phyloP scores from a whole-genome alignment of 92 coral and sea anemone species.

The Bergia sp. region DNA sequence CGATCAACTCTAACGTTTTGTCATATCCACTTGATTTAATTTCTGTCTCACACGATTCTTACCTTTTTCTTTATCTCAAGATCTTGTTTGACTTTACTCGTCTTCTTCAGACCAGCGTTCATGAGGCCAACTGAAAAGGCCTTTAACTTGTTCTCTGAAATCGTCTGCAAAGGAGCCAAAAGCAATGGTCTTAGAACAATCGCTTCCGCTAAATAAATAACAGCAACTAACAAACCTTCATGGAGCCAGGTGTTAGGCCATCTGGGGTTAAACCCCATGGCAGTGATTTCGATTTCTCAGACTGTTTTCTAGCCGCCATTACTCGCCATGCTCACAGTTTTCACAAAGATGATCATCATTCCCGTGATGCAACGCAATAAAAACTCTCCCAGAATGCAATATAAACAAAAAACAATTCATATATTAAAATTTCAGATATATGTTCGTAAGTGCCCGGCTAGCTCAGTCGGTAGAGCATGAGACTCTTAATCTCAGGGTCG shows the following conservation, averaged over 20 bases:
- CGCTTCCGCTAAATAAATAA: not conserved
- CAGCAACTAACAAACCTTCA: conserved; percentile 64
- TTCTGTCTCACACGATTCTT: not conserved
- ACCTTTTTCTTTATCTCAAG: conserved; percentile 89
- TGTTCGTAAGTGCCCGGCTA: conserved; percentile 76
- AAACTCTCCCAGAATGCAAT: not conserved
- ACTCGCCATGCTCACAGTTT: conserved; percentile 36
- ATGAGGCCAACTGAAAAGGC: conserved; percentile 84
- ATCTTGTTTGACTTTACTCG: conserved; percentile 90
- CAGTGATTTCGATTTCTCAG: conserved; percentile 66
- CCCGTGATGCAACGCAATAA: conserved; percentile 42
- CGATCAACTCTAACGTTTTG: too few species aligned
- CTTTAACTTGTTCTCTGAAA: conserved; percentile 86
- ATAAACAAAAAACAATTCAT: not conserved
- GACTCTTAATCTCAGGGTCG: conserved; percentile 99
- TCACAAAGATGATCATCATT: not conserved
- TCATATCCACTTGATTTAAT: not conserved
- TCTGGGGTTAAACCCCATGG: conserved; percentile 95
- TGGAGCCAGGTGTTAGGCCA: conserved; percentile 85
- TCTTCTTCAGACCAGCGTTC: conserved; percentile 81
- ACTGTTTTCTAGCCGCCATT: conserved; percentile 72
- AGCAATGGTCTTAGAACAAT: not conserved
- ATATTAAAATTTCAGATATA: too few species aligned
- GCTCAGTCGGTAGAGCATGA: conserved; percentile 99
- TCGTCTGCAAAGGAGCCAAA: conserved; percentile 62